Conservation (phyloP, 2,888 invertebrate species). For the Aricia artaxerxes region DNA sequence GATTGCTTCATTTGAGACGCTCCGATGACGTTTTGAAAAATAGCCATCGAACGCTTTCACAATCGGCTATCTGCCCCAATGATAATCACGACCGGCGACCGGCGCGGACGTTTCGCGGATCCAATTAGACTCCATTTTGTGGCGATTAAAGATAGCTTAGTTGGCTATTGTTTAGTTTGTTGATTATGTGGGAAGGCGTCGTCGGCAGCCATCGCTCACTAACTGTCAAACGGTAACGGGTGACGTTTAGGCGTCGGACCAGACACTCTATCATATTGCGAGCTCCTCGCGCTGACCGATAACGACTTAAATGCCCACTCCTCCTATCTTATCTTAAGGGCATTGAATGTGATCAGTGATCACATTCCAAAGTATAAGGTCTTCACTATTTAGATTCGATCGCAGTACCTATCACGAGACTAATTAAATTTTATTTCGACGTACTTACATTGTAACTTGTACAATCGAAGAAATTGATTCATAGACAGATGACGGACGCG, state of each 20-base stretch:
- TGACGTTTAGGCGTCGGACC: constrained; percentile 52
- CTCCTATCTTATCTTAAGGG: constrained; percentile 20
- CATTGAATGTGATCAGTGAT: neutral
- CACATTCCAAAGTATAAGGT: neutral
- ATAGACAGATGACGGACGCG: no score
- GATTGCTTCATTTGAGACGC: constrained; percentile 29
- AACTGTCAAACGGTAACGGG: constrained; percentile 73
- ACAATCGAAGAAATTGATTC: no score
- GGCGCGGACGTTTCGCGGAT: constrained; percentile 60
- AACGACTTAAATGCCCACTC: constrained; percentile 15
- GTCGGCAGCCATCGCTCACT: constrained; percentile 68
- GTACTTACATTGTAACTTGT: no score
- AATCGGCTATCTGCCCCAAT: constrained; percentile 50
- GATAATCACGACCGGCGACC: constrained; percentile 52
- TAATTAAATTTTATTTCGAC: neutral
- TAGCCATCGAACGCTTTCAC: constrained; percentile 43
- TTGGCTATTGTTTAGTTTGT: constrained; percentile 70
- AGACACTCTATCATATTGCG: constrained; percentile 68
- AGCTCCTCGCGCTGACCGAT: constrained; percentile 60
- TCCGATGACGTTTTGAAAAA: constrained; percentile 29
- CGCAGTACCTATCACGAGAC: neutral
- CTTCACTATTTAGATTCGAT: neutral
- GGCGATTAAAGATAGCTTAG: constrained; percentile 71
- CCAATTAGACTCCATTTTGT: constrained; percentile 76
- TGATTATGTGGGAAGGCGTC: constrained; percentile 60